Evolutionary conservation across 1,140 invertebrate species (phyloP), one percentile per base, ranked within the genome.

Genomic region (Drosophila equinoxialis): DNA sequence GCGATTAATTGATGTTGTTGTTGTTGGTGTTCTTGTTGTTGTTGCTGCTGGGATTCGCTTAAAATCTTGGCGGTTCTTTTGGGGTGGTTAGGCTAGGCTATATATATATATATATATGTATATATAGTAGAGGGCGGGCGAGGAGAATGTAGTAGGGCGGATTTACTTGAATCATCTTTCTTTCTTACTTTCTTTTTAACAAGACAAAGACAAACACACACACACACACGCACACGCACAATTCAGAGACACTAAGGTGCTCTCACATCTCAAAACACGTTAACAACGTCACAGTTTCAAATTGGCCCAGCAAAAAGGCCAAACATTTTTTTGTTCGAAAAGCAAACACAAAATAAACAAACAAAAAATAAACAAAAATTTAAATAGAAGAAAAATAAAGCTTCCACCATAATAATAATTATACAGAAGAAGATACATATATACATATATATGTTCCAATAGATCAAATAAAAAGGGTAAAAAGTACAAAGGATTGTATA

Each of bases 241-340:
- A 71, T 59, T 81, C 77, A 77, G 45, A 51, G 17, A 51, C 17
- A 51, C 17, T 17, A n/a, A 59, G 33, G 33, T 17, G n/a, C 1
- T 55, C 57, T 17, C 54, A 14, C 66, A 87, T 51, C 45, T 51
- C 17, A 51, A 51, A 51, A 23, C 20, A 80, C 83, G 86, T 83
- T 74, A 20, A 85, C 84, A 20, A 85, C 89, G 89, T 91, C 89
- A 91, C 89, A 91, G 89, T 82, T 90, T 91, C 89, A 91, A 91
- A 81, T 70, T 51, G 76, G 85, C 84, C 83, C 37, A 39, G 82
- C 54, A 79, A 39, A 87, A 58, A 77, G 65, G 83, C 71, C 68
- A 71, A 71, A 60, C 65, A 65, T 41, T 26, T 14, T 17, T 14
- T 48, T 26, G 13, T n/a, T 58, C 48, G 23, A 64, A 80, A 33